These are phyloP conservation scores for Solea solea DNA, from an alignment of 2,113 vertebrate species.

Conservation along the genomic window DNA sequence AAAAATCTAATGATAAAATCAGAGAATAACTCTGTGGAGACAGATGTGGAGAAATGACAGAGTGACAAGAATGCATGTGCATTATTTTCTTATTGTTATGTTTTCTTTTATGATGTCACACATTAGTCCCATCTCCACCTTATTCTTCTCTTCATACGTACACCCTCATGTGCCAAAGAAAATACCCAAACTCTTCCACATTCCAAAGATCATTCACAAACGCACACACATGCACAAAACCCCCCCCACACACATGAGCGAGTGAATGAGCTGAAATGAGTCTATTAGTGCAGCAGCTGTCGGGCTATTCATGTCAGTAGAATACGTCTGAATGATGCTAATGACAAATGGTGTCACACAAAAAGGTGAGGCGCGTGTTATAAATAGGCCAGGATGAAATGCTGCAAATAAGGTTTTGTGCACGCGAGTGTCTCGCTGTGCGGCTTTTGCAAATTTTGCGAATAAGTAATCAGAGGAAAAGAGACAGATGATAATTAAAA, in stretches of 20 bases:
- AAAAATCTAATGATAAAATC: background rate
- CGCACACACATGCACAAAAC: background rate
- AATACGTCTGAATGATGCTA: constrained; percentile 62
- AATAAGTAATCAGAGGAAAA: no score
- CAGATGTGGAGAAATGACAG: background rate
- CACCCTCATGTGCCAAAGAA: constrained; percentile 4
- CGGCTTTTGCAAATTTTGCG: no score
- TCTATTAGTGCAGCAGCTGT: constrained; percentile 59
- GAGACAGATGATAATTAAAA: no score
- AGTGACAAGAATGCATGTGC: background rate
- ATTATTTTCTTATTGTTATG: no score
- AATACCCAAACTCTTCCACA: constrained; percentile 13
- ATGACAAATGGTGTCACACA: constrained; percentile 48
- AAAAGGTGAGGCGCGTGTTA: constrained; percentile 7
- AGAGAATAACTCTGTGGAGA: background rate
- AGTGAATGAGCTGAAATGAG: constrained; percentile 23
- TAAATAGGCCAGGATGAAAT: constrained; percentile 35
- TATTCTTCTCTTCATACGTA: background rate
- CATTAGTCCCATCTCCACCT: no score
- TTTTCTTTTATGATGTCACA: no score
- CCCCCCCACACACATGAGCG: background rate
- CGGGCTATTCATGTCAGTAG: constrained; percentile 56
- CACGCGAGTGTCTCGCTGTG: background rate
- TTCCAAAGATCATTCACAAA: background rate
- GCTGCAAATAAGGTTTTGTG: constrained; percentile 19